Evolutionary conservation across 2,113 vertebrate genomes (phyloP), one percentile per base, ranked within the genome.

Genomic region (Sciurus niger): DNA sequence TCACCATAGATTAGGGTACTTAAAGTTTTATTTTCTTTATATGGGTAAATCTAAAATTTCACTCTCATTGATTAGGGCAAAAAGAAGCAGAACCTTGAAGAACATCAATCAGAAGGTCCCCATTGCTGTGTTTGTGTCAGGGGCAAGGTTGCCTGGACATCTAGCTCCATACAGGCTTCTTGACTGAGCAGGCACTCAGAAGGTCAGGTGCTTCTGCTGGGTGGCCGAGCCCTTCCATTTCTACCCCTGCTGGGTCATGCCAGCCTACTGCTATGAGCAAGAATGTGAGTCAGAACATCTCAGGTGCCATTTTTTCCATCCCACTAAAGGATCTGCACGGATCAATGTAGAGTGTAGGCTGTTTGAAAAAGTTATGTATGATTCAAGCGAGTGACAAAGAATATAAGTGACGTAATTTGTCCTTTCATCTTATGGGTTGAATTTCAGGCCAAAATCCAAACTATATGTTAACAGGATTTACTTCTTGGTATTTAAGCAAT

Each of bases 361-460:
- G 90, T 51, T 80, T 79, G 74, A 79, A 93, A 90, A 93, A 95
- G 68, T 87, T 88, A 6, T 43, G 48, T 65, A 55, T 93, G 96
- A 96, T 96, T 97, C 89, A 93, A 95, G 87, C 17, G 82, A 65
- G 70, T 95, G 79, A 93, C 94, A 97, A 97, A 89, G 74, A 96
- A 80, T 63, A 13, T 48, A 95, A 95, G 85, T 96, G 87, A 93
- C 84, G 92, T 67, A 87, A 95, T 90, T 89, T 92, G 60, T 93
- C 65, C 53, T 91, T 85, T 93, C 58, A 95, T 83, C 37, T 43
- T 93, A 79, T n/a, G 53, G 84, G 74, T 32, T 93, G 68, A 63
- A 90, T 34, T 94, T 96, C 30, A 92, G 86, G 83, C 63, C 60
- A 95, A 95, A 95, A 93, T 78, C 48, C 43, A 95, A 90, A 76